Evolutionary conservation across 1,140 invertebrate species (phyloP).

Genomic region (Glossosoma conforme): DNA sequence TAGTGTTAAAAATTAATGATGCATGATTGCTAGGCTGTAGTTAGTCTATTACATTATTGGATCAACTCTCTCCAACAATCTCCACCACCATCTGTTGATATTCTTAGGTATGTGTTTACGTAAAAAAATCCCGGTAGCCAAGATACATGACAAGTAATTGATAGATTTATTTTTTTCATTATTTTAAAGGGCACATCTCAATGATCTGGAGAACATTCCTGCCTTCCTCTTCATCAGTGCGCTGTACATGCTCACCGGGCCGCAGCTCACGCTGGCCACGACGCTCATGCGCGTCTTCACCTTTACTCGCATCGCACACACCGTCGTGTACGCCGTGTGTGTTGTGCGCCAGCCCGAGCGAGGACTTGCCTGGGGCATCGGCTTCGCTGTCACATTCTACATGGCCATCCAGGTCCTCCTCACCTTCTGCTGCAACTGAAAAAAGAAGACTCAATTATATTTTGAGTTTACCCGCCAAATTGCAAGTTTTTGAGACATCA

Average conservation of each 20-base stretch:
- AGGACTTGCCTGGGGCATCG: constrained; percentile 44
- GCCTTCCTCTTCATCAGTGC: constrained; percentile 34
- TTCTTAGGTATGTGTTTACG: too few species aligned
- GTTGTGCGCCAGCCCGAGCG: constrained; percentile 57
- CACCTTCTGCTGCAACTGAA: too few species aligned
- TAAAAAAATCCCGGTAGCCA: too few species aligned
- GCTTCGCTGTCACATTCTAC: constrained; percentile 41
- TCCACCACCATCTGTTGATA: too few species aligned
- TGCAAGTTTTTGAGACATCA: too few species aligned
- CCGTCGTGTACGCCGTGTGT: constrained; percentile 57
- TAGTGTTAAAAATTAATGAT: too few species aligned
- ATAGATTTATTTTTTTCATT: not conserved
- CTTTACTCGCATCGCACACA: constrained; percentile 56
- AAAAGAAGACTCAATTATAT: too few species aligned
- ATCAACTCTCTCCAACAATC: too few species aligned
- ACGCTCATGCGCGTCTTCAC: constrained; percentile 58
- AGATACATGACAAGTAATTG: too few species aligned
- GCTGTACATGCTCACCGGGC: constrained; percentile 52
- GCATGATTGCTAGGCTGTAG: too few species aligned
- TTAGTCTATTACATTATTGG: too few species aligned
- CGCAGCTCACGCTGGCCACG: constrained; percentile 45
- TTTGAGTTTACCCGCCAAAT: too few species aligned
- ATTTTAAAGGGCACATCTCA: constrained; percentile 53
- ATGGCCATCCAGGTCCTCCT: constrained; percentile 36
- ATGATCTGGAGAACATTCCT: constrained; percentile 62